A percentile compares a stretch with the other conserved stretches of the same genome.
Conservation (phyloP, 2,113 vertebrate genomes). For the Rhabdomys dilectus region DNA sequence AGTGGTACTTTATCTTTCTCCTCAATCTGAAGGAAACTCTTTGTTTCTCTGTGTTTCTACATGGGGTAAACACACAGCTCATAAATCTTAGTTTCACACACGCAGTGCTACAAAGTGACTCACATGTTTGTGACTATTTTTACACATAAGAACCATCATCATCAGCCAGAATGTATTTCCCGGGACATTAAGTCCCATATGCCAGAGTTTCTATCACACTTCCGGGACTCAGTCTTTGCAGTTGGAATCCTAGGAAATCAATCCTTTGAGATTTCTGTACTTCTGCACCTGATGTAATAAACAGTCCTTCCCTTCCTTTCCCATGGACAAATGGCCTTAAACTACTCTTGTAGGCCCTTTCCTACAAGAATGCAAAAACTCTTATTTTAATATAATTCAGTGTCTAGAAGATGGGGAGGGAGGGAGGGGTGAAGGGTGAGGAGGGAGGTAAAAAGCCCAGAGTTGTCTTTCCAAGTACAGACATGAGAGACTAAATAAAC, state of each 20-base stretch:
- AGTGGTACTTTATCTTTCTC: not conserved
- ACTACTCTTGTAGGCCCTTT: not conserved
- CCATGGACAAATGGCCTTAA: not conserved
- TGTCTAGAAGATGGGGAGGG: not conserved
- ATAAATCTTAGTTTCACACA: not conserved
- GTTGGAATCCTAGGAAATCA: not conserved
- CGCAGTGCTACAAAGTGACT: not conserved
- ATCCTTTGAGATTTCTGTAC: not conserved
- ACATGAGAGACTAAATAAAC: not conserved
- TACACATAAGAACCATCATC: not conserved
- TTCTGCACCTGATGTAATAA: not conserved
- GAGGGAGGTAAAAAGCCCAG: not conserved
- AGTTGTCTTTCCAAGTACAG: not conserved
- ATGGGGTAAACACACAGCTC: slow-evolving; percentile 4
- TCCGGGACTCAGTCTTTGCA: not conserved
- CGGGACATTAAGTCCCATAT: not conserved
- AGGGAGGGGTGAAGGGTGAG: too few species aligned
- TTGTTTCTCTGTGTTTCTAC: slow-evolving; percentile 1
- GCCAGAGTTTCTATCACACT: not conserved
- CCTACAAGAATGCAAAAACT: not conserved
- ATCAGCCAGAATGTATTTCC: not conserved
- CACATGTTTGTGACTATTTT: not conserved
- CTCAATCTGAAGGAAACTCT: not conserved
- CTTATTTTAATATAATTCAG: slow-evolving; percentile 1
- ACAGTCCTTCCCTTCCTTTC: not conserved